Percentiles rank a stretch among this genome's conserved stretches.
Evolutionary conservation across 2,113 vertebrate species (phyloP).

Genomic region (Pachyramphus minor): DNA sequence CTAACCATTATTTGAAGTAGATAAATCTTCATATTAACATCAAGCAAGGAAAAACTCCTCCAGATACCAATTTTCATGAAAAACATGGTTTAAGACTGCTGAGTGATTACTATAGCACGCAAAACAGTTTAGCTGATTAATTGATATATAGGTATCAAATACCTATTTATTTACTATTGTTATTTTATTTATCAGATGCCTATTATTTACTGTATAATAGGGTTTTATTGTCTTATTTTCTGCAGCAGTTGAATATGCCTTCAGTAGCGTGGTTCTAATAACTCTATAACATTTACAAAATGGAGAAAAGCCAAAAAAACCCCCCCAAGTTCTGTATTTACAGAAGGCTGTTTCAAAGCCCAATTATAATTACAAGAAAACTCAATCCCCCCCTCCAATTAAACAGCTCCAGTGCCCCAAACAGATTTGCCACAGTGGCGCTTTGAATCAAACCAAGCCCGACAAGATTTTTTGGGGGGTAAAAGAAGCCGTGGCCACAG

Average conservation of each 20-base stretch:
- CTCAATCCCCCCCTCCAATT: neutral
- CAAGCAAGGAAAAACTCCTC: neutral
- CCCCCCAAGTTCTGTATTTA: neutral
- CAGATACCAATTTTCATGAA: neutral
- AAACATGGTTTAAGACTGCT: neutral
- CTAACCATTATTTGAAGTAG: neutral
- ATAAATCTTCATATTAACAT: neutral
- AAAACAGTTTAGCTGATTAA: neutral
- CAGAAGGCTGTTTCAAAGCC: neutral
- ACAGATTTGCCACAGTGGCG: constrained; percentile 47
- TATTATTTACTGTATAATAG: neutral
- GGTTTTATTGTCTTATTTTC: neutral
- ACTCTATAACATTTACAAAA: neutral
- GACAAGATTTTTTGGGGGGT: neutral
- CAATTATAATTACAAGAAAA: constrained; percentile 40
- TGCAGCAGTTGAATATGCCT: neutral
- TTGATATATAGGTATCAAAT: neutral
- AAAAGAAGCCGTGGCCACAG: constrained; percentile 61
- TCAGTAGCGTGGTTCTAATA: neutral
- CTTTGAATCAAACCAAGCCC: constrained; percentile 27
- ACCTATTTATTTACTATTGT: neutral
- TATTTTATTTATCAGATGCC: neutral
- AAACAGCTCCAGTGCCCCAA: constrained; percentile 33
- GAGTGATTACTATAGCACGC: neutral
- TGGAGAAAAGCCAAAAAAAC: neutral